Conservation (phyloP, 1,140 invertebrate species). For the Drosophila pachea region DNA sequence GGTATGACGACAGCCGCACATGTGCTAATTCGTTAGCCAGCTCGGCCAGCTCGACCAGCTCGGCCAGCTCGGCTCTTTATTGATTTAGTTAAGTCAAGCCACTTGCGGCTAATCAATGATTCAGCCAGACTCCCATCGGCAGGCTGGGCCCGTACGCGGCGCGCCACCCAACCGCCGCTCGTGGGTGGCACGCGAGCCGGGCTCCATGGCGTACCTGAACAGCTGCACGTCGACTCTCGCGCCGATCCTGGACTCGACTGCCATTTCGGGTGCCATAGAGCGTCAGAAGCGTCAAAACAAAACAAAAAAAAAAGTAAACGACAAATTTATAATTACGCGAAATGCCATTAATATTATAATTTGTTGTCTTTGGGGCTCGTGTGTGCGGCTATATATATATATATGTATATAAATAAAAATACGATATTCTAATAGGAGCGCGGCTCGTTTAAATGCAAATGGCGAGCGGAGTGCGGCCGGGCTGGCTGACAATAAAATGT, state of each 20-base stretch:
- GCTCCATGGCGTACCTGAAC: constrained; percentile 53
- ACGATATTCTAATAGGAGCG: constrained; percentile 8
- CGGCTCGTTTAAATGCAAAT: constrained; percentile 70
- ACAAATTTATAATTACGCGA: constrained; percentile 17
- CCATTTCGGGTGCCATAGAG: constrained; percentile 2
- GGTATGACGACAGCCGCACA: neutral
- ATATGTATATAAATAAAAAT: constrained; percentile 10
- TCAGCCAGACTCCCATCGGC: neutral
- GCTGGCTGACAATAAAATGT: constrained; percentile 56
- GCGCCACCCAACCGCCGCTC: no score
- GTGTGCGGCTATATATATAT: constrained; percentile 33
- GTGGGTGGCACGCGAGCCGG: neutral
- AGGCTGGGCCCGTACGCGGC: neutral
- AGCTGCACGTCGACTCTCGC: constrained; percentile 61
- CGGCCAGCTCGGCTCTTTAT: constrained; percentile 35
- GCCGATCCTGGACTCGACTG: constrained; percentile 39
- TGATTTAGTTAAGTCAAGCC: constrained; percentile 41
- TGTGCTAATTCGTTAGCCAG: constrained; percentile 38
- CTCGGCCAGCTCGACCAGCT: no score
- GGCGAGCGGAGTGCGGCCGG: neutral
- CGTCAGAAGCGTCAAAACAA: neutral
- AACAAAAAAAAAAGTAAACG: constrained; percentile 13
- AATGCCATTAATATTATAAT: constrained; percentile 50
- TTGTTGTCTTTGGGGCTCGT: constrained; percentile 6
- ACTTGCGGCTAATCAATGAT: neutral